phyloP scores from a whole-genome alignment of 1,140 invertebrate species.

The Hyles euphorbiae region DNA sequence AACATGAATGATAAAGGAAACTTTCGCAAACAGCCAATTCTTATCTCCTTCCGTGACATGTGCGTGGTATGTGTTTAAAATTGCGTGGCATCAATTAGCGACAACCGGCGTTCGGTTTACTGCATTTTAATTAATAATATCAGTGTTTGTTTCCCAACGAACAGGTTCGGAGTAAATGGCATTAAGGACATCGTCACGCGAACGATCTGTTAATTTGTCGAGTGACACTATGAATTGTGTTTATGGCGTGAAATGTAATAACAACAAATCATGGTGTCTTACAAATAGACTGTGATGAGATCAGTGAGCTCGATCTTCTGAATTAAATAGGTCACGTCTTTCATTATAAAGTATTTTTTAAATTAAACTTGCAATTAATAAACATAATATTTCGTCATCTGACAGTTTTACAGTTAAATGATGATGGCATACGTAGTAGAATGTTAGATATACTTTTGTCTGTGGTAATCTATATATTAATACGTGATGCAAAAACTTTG shows the following conservation, averaged over 20 bases:
- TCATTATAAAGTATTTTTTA: neutral
- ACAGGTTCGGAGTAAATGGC: too few relatives aligned
- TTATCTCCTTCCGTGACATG: neutral
- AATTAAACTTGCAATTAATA: neutral
- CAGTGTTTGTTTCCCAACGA: neutral
- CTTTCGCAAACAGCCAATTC: neutral
- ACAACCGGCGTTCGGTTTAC: neutral
- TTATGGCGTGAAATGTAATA: slow-evolving; percentile 1
- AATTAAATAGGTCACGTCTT: neutral
- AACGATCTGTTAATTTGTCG: neutral
- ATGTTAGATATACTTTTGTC: neutral
- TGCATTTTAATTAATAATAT: neutral
- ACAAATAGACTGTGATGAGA: neutral
- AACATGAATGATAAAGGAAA: slow-evolving; percentile 4
- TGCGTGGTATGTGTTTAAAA: too few relatives aligned
- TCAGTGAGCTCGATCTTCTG: neutral
- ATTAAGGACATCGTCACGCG: too few relatives aligned
- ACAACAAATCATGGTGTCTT: neutral
- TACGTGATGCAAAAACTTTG: too few relatives aligned
- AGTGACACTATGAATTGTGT: neutral
- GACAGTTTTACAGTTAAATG: neutral
- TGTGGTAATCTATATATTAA: too few relatives aligned
- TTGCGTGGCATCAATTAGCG: neutral
- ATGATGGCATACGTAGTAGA: neutral
- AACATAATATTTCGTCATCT: neutral